phyloP scores from a whole-genome alignment of 2,113 vertebrate genomes.

The Ranitomeya variabilis region DNA sequence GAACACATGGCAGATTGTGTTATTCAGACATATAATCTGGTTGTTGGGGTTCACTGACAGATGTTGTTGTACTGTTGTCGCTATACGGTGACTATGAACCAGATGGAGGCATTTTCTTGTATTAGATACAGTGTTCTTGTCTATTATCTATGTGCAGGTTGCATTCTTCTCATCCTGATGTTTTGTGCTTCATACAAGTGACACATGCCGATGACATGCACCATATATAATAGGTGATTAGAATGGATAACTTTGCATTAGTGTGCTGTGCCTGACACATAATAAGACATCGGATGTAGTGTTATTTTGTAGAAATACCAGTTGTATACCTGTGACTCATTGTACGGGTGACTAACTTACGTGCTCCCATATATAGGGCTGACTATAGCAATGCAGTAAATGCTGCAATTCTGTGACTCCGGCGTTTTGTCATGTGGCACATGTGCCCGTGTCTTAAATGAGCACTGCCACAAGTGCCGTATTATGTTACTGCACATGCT shows the following conservation, averaged over 20 bases:
- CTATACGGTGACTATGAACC: neutral
- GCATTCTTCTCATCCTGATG: neutral
- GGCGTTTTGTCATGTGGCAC: neutral
- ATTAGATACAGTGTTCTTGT: neutral
- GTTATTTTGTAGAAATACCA: neutral
- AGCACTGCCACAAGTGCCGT: neutral
- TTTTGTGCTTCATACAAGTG: neutral
- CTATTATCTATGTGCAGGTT: neutral
- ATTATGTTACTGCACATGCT: neutral
- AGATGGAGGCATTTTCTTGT: neutral
- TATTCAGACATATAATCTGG: neutral
- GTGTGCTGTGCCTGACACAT: neutral
- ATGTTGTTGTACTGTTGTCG: neutral
- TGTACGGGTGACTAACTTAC: constrained; percentile 9
- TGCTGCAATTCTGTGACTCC: constrained; percentile 3
- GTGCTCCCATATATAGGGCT: constrained; percentile 5
- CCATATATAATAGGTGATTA: neutral
- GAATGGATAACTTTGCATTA: neutral
- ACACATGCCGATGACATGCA: neutral
- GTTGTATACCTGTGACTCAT: constrained; percentile 15
- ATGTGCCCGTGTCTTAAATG: neutral
- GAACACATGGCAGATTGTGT: constrained; percentile 16
- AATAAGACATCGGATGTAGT: neutral
- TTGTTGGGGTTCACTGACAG: neutral
- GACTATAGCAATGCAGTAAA: constrained; percentile 23